Base-by-base conservation (phyloP, 2,113 vertebrate genomes). In the Dromaius novaehollandiae region DNA sequence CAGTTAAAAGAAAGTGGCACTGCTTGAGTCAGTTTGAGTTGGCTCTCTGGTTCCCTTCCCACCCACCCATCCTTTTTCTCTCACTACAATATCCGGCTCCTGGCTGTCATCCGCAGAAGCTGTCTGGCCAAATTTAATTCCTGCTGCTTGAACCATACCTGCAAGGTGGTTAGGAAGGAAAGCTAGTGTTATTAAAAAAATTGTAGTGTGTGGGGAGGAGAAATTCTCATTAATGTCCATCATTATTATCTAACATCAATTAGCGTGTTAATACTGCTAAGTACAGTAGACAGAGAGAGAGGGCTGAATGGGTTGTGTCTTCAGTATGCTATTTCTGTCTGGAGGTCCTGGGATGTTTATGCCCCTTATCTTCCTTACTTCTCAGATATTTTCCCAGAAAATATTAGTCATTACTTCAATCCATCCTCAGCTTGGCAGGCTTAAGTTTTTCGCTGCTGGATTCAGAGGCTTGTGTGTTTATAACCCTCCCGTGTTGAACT, bases 331-430 rank as follows among this genome's bases (percentile, higher is more conserved):
- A 18, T 86, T 94, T 96, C 82, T 91, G 66, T 93, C 93, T 89
- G 82, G 78, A 96, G 85, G 60, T 91, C 68, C 89, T 86, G 80
- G 75, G 75, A 88, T 94, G 91, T 96, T 97, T 97, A 93, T 92
- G 93, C 82, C 83, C 16, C 84, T 97, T 97, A 95, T 95, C 95
- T 93, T 88, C 75, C 42, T 88, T 90, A 73, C 68, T 96, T 82
- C 75, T 82, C 65, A 92, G 90, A 90, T 89, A 94, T 94, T 95
- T 94, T 94, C 93, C 87, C 20, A 14, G 90, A 79, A 92, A 96
- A 94, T 85, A 95, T 80, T 96, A 96, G 90, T 96, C 94, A 95
- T 97, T 97, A 95, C 88, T 97, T 97, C 96, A 96, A 91, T 92
- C 93, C 82, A 86, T 94, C 79, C 90, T 97, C 86, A 82, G 86